Evolutionary conservation across 2,888 invertebrate genomes (phyloP), one percentile per base, ranked within the genome.

Genomic region (Nomada flava): DNA sequence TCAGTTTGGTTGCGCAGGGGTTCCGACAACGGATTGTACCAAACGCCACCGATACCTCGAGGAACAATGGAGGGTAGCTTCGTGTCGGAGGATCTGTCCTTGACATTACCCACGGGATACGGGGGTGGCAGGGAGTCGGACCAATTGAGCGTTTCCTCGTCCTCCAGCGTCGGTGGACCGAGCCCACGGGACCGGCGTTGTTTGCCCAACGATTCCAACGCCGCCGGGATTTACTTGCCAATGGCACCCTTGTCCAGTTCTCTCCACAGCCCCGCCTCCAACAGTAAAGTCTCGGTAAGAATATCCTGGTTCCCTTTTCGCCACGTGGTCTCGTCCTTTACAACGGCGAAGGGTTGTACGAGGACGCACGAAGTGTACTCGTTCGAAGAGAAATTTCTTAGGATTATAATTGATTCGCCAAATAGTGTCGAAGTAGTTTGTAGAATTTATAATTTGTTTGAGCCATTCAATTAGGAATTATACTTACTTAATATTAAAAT

Each of bases 241-340:
- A 95, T 95, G 95, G 95, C 94, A 79, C 94, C 94, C 75, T 93
- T 94, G 63, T 94, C 94, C 84, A 93, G 94, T 70, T 93, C 94
- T 52, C 94, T 94, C 11, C 95, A 95, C 88, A 95, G 95, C 92
- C 95, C 95, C 57, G 95, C 95, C 55, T 95, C 95, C 76, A 95
- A 95, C 90, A 95, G 94, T 90, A 96, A 95, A 94, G 95, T 96
- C 86, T 96, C 96, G 94, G 95, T 96, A 93, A 95, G 95, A 79
- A 71, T 70, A 60, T 29, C 44, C 42, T 29, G 70, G 63, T 60
- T 71, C 67, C 55, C 42, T 67, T 71, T 42, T 57, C 55, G 55
- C 47, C 29, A 20, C 55, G 26, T 26, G 55, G 20, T 47, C 63
- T 13, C 20, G 20, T 20, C 18, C 36, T 18, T 26, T 47, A 71